Percentiles rank a stretch among this genome's conserved stretches.
Evolutionary conservation across 1,140 invertebrate species (phyloP).

Genomic region (Drosophila quadrilineata): DNA sequence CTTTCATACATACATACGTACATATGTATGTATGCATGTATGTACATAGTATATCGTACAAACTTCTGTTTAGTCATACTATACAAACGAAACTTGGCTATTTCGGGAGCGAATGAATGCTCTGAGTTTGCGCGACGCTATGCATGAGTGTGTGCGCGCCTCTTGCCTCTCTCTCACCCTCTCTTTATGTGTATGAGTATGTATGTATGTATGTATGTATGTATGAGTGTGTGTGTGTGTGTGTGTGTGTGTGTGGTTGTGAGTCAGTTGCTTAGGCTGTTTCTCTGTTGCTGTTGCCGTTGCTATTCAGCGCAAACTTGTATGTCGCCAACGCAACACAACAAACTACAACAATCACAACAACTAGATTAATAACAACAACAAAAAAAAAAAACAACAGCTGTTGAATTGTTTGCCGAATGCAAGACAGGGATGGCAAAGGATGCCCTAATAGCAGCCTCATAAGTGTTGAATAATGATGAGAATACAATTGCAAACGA

Average conservation of each 20-base stretch:
- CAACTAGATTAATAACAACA: background rate
- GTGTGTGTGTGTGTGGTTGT: constrained; percentile 4
- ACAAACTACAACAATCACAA: constrained; percentile 11
- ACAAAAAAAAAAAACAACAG: constrained; percentile 17
- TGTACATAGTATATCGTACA: too few species aligned
- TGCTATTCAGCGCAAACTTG: constrained; percentile 20
- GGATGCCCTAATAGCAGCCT: background rate
- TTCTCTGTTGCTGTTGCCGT: constrained; percentile 3
- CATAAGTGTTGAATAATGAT: too few species aligned
- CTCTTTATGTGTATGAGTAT: constrained; percentile 18
- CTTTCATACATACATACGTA: too few species aligned
- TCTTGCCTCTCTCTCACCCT: too few species aligned
- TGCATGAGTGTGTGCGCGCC: constrained; percentile 8
- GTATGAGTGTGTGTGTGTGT: constrained; percentile 20
- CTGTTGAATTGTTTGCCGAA: constrained; percentile 2
- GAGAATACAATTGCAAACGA: too few species aligned
- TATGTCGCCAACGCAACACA: constrained; percentile 37
- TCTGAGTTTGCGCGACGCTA: constrained; percentile 36
- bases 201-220: too few species aligned
- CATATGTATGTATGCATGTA: too few species aligned
- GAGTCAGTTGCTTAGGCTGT: constrained; percentile 43
- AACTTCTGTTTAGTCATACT: constrained; percentile 65
- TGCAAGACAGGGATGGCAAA: constrained; percentile 16
- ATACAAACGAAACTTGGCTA: constrained; percentile 62
- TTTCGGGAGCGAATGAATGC: constrained; percentile 66